These are phyloP conservation scores for Volucella zonaria DNA, from an alignment of 2,888 invertebrate genomes.

Conservation along the genomic window DNA sequence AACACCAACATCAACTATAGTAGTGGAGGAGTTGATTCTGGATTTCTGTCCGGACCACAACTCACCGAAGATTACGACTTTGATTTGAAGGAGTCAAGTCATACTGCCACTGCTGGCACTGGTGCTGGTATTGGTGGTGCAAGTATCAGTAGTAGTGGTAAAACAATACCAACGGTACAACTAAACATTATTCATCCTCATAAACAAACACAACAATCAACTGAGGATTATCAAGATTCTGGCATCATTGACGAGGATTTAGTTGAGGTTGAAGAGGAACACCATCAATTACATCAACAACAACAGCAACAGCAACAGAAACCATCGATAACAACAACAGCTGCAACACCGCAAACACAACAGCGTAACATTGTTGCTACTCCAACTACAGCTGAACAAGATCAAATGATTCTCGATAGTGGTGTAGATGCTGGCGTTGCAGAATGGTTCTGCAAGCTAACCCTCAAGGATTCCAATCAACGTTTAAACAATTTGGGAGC, in stretches of 20 bases:
- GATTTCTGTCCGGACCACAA: slow-evolving; percentile 83
- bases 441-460: slow-evolving; percentile 86
- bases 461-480: slow-evolving; percentile 81
- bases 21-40: slow-evolving; percentile 80
- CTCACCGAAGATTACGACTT: slow-evolving; percentile 74
- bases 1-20: slow-evolving; percentile 49
- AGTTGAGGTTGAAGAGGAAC: slow-evolving; percentile 67
- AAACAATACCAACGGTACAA: slow-evolving; percentile 56
- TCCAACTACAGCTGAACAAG: slow-evolving; percentile 70
- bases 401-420: slow-evolving; percentile 86
- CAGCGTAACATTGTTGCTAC: slow-evolving; percentile 61
- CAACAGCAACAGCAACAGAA: slow-evolving; percentile 53
- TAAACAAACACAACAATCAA: slow-evolving; percentile 22
- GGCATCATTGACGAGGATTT: slow-evolving; percentile 77
- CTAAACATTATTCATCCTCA: slow-evolving; percentile 44
- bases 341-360: slow-evolving; percentile 72
- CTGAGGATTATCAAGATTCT: slow-evolving; percentile 75
- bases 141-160: slow-evolving; percentile 25
- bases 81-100: slow-evolving; percentile 69
- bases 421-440: slow-evolving; percentile 86
- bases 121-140: slow-evolving; percentile 22
- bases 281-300: slow-evolving; percentile 39
- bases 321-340: slow-evolving; percentile 59
- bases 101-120: background rate
- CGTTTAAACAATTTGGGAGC: slow-evolving; percentile 70